Evolutionary conservation across 2,113 vertebrate genomes (phyloP), one percentile per base, ranked within the genome.

Genomic region (western clawed frog (Xenopus tropicalis)): DNA sequence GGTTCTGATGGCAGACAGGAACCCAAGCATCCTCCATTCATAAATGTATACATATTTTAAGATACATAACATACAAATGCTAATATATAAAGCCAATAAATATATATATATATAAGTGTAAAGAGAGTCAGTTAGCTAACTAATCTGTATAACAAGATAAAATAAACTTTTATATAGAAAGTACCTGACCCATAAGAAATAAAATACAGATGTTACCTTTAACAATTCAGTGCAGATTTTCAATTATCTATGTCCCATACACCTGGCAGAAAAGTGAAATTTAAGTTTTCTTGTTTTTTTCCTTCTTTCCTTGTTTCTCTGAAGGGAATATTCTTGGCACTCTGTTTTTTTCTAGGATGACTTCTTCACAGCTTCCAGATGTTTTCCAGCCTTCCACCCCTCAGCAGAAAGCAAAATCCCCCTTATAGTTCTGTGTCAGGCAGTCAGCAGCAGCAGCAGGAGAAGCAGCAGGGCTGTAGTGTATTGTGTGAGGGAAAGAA

Each of bases 201-300:
- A 56, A 54, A 13, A 44, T n/a, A 29, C 19, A 58, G 22, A 7
- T 14, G 0, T 90, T 91, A 91, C 90, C 91, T 91, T 85, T 80
- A 83, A 83, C 86, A 87, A 79, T 82, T 82, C 86, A 83, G 80
- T 84, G 82, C 77, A 82, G 79, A 85, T 75, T 84, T 85, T 82
- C 76, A 78, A 85, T 84, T 88, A 89, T 85, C 87, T 87, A 87
- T 81, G 88, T 85, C 88, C 84, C 79, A 81, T 79, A 81, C 82
- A 84, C 86, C 88, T 81, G 83, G 87, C 80, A 77, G 74, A 86
- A 82, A 80, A 61, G 82, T 65, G 58, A 59, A 59, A 59, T 52
- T n/a, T 51, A 63, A 23, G 24, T 56, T 43, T 62, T 78, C 80
- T 20, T 17, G 12, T 19, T 29, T 43, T 44, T 63, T 46, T 64